Evolutionary conservation across 2,888 invertebrate species (phyloP).

Genomic region (Aquatica leii): DNA sequence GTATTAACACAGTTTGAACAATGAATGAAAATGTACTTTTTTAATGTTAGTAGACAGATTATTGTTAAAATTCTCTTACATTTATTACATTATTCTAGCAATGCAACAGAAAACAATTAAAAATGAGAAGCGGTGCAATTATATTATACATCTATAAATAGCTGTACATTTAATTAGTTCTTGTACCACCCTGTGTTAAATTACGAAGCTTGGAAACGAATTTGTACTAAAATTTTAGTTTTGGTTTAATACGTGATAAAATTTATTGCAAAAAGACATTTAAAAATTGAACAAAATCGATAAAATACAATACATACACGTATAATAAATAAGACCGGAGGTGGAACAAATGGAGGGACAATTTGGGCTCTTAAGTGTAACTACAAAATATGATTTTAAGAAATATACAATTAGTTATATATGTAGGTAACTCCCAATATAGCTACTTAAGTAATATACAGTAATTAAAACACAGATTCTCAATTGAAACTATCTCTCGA

Average conservation of each 20-base stretch:
- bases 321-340: slow-evolving; percentile 25
- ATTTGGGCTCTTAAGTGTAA: slow-evolving; percentile 46
- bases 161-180: slow-evolving; percentile 27
- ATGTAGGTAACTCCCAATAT: slow-evolving; percentile 51
- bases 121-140: slow-evolving; percentile 26
- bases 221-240: slow-evolving; percentile 21
- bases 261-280: slow-evolving; percentile 9
- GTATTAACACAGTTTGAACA: slow-evolving; percentile 9
- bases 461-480: slow-evolving; percentile 50
- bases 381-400: slow-evolving; percentile 47
- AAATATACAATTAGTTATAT: slow-evolving; percentile 48
- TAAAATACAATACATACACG: not conserved
- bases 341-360: slow-evolving; percentile 47
- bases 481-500: slow-evolving; percentile 42
- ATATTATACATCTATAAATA: slow-evolving; percentile 32
- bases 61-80: not conserved
- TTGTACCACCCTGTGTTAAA: slow-evolving; percentile 41
- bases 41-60: not conserved
- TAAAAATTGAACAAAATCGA: not conserved
- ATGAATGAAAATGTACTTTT: no score
- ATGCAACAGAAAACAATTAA: slow-evolving; percentile 21
- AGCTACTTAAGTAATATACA: slow-evolving; percentile 53
- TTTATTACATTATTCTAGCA: slow-evolving; percentile 20
- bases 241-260: not conserved
- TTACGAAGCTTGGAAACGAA: slow-evolving; percentile 24